Conservation (phyloP, 2,797 vertebrate genomes). For the Thripadectes ignobilis region DNA sequence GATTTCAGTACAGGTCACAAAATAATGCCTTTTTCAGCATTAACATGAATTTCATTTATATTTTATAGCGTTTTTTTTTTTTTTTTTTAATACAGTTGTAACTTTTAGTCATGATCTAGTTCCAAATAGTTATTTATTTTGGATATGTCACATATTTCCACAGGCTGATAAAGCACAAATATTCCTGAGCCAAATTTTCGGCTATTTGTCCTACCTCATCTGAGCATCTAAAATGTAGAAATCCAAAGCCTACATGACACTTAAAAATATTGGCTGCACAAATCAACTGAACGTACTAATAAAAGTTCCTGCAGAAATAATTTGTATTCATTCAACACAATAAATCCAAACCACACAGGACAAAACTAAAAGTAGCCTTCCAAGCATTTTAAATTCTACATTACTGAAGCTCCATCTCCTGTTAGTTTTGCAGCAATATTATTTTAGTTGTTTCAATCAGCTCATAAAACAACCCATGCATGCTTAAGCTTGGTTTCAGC, state of each 20-base stretch:
- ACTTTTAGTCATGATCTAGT: not conserved
- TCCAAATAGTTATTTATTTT: not conserved
- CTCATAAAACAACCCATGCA: rapidly evolving
- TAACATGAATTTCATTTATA: not conserved
- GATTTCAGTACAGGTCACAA: not conserved
- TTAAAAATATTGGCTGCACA: not conserved
- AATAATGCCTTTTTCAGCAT: not conserved
- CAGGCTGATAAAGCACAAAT: not conserved
- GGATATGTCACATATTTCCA: not conserved
- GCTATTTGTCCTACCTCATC: not conserved
- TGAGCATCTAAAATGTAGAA: not conserved
- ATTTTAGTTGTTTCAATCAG: not conserved
- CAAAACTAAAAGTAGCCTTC: not conserved
- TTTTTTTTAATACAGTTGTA: not conserved
- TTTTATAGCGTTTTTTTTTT: too few species aligned
- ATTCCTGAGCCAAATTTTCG: not conserved
- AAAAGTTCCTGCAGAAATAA: not conserved
- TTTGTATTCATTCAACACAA: not conserved
- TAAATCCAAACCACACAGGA: not conserved
- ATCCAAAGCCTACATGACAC: not conserved
- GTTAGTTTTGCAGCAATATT: rapidly evolving
- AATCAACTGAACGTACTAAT: not conserved
- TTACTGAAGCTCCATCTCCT: not conserved
- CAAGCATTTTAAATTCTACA: not conserved
- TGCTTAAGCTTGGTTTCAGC: not conserved